Conservation (phyloP, 1,140 invertebrate species). For the Macrobrachium rosenbergii region DNA sequence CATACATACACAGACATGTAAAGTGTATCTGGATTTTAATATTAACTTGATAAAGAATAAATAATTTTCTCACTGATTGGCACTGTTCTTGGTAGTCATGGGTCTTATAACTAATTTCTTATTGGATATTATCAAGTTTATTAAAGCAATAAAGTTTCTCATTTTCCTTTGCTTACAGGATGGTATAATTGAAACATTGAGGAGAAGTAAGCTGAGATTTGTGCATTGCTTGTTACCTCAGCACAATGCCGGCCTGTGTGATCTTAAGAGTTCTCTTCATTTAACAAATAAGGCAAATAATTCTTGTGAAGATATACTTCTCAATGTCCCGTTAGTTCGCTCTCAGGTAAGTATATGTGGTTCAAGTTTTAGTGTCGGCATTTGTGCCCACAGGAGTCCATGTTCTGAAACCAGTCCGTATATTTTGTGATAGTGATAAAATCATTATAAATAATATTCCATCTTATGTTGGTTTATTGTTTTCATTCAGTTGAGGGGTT, state of each 20-base stretch:
- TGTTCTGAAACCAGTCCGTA: no score
- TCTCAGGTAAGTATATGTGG: slow-evolving; percentile 78
- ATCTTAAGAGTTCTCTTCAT: slow-evolving; percentile 67
- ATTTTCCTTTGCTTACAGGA: slow-evolving; percentile 74
- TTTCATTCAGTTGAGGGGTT: slow-evolving; percentile 83
- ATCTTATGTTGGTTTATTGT: background rate
- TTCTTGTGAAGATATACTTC: slow-evolving; percentile 76
- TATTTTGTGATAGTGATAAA: no score
- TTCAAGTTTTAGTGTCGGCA: background rate
- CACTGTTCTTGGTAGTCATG: no score
- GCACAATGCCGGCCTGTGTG: slow-evolving; percentile 78
- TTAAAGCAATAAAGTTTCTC: slow-evolving; percentile 65
- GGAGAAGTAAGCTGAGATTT: slow-evolving; percentile 86
- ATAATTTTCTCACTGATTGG: background rate
- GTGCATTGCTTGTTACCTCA: slow-evolving; percentile 90
- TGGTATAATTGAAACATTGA: slow-evolving; percentile 88
- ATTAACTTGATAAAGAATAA: no score
- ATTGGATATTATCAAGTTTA: no score
- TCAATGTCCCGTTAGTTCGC: slow-evolving; percentile 89
- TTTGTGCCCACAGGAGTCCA: background rate
- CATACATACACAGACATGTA: no score
- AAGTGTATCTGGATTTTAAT: no score
- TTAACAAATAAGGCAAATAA: slow-evolving; percentile 64
- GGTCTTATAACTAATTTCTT: no score
- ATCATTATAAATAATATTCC: no score